phyloP scores from a whole-genome alignment of 2,113 vertebrate genomes.

The Oreotrochilus melanogaster region DNA sequence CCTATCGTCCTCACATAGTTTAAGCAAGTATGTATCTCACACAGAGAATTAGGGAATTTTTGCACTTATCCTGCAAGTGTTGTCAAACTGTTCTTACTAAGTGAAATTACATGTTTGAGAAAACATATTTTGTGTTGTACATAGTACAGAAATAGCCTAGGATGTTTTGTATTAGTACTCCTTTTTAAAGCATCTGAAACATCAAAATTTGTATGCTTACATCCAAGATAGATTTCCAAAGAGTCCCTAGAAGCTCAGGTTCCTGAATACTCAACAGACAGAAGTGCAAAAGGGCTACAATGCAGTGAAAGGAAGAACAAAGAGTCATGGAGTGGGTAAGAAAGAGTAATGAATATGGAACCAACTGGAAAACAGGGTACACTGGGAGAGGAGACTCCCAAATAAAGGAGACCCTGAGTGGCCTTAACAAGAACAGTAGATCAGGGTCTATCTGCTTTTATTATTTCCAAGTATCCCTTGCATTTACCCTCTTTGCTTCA shows the following conservation, averaged over 20 bases:
- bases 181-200: not conserved
- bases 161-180: not conserved
- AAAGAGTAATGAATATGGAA: not conserved
- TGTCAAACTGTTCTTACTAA: not conserved
- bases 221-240: not conserved
- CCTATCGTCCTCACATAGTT: not conserved
- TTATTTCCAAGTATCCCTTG: not conserved
- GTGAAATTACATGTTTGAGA: not conserved
- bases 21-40: not conserved
- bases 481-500: not conserved
- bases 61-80: not conserved
- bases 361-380: not conserved
- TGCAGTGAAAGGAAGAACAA: not conserved
- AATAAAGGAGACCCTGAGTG: not conserved
- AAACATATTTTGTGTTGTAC: not conserved
- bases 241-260: not conserved
- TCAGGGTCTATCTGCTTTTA: not conserved
- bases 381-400: not conserved
- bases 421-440: not conserved
- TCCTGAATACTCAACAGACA: not conserved
- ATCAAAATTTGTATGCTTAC: not conserved
- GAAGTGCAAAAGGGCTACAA: not conserved
- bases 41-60: not conserved
- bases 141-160: not conserved
- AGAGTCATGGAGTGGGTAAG: not conserved